Base-by-base conservation (phyloP, 1,140 invertebrate genomes). In the Sarcophaga peregrina region DNA sequence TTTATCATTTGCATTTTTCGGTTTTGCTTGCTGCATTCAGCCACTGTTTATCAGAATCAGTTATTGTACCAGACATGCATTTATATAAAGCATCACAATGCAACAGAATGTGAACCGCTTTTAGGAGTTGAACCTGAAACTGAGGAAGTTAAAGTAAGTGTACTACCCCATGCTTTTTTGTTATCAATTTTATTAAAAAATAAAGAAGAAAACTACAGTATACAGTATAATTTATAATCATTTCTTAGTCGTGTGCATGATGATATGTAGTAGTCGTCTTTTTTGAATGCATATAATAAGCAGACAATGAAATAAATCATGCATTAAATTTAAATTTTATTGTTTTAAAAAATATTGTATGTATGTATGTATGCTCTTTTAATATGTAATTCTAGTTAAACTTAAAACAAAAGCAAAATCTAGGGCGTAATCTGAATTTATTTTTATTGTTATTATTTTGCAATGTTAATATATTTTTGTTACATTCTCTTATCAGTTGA, bases 21-120 rank as follows among this genome's bases (percentile, higher is more conserved):
- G 85, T 37, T 37, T 37, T 37, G 4, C 25, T 37, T 37, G 25
- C 25, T 37, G 20, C 62, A n/a, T n/a, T n/a, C n/a, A 68, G 62
- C n/a, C 17, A 87, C 88, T 85, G 88, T 90, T 80, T 84, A 86
- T 83, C 88, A 88, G 74, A 90, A 88, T 85, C 88, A 89, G 20
- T 86, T 90, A 46, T 84, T 90, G 20, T 90, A 90, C 80, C 85
- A 90, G 80, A 90, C 88, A 68, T 90, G 88, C 84, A 84, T 88
- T 13, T 86, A 85, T 58, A 83, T 90, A 45, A 86, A 85, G 81
- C 83, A 90, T 76, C 87, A 82, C 15, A 90, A 88, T 81, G 87
- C 85, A 45, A 85, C 87, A 7, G 84, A 88, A 62, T 90, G 88
- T 54, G 83, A 88, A 20, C 87, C 88, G 45, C 80, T 90, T 75